These are phyloP conservation scores for Tursiops truncatus DNA, from an alignment of 2,113 vertebrate species.

Conservation along the genomic window DNA sequence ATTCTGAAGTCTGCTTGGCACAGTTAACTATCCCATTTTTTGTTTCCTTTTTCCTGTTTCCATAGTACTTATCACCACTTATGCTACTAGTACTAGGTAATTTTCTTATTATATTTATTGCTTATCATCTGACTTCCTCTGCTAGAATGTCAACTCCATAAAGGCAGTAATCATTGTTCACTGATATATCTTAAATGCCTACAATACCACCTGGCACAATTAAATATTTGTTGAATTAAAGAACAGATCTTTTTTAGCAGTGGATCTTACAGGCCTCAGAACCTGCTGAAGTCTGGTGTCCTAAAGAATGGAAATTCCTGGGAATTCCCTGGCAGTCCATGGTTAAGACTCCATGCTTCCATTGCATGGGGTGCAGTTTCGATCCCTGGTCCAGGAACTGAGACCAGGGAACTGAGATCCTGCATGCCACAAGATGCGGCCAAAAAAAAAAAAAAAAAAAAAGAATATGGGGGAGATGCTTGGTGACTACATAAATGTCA, in stretches of 20 bases:
- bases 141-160: not conserved
- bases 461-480: too few relatives aligned
- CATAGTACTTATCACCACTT: not conserved
- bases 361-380: too few relatives aligned
- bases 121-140: not conserved
- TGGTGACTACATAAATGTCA: too few relatives aligned
- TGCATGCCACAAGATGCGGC: too few relatives aligned
- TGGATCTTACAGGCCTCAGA: not conserved
- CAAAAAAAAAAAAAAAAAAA: too few relatives aligned
- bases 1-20: not conserved
- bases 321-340: too few relatives aligned
- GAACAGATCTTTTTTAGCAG: not conserved
- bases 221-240: constrained; percentile 17
- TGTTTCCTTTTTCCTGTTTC: not conserved
- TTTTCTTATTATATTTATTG: not conserved
- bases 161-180: not conserved
- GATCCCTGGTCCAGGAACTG: too few relatives aligned
- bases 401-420: too few relatives aligned
- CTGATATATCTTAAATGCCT: not conserved
- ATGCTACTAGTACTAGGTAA: not conserved
- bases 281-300: not conserved
- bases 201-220: not conserved
- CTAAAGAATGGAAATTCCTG: not conserved
- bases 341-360: too few relatives aligned
- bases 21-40: not conserved